Conservation (phyloP, 1,140 invertebrate genomes). For the Pantala flavescens region DNA sequence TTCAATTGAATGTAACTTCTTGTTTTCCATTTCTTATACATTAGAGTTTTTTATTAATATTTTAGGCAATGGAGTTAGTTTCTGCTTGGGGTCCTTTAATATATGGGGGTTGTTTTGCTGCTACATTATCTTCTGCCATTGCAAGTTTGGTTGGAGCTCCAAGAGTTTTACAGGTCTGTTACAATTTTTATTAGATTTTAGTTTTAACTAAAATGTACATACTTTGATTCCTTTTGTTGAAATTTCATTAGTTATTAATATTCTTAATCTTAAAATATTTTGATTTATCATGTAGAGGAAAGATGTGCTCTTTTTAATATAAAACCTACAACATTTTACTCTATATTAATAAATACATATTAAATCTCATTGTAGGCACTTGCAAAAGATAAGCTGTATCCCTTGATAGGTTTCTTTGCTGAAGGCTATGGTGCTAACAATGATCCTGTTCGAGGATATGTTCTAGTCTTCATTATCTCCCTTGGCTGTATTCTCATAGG, state of each 20-base stretch:
- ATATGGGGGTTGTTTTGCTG: constrained; percentile 53
- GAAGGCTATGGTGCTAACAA: constrained; percentile 51
- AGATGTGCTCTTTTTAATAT: too few species aligned
- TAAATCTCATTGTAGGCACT: constrained; percentile 45
- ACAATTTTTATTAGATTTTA: too few species aligned
- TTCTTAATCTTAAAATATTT: too few species aligned
- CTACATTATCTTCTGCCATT: constrained; percentile 53
- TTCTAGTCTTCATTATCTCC: constrained; percentile 49
- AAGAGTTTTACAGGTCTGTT: constrained; percentile 29
- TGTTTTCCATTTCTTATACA: too few species aligned
- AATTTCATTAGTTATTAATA: not conserved
- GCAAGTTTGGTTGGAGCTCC: constrained; percentile 56
- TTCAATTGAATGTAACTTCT: too few species aligned
- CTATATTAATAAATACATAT: too few species aligned
- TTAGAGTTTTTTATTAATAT: not conserved
- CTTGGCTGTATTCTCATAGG: constrained; percentile 50
- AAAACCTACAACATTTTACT: too few species aligned
- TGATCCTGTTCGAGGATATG: constrained; percentile 51
- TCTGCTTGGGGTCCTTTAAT: constrained; percentile 46
- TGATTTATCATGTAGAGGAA: too few species aligned
- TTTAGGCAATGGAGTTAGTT: constrained; percentile 44
- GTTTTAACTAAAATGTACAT: too few species aligned
- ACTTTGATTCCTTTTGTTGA: not conserved
- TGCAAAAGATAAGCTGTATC: constrained; percentile 57
- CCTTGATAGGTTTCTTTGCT: constrained; percentile 48